Conservation (phyloP, 1,140 invertebrate species). For the Drosophila murphyi region DNA sequence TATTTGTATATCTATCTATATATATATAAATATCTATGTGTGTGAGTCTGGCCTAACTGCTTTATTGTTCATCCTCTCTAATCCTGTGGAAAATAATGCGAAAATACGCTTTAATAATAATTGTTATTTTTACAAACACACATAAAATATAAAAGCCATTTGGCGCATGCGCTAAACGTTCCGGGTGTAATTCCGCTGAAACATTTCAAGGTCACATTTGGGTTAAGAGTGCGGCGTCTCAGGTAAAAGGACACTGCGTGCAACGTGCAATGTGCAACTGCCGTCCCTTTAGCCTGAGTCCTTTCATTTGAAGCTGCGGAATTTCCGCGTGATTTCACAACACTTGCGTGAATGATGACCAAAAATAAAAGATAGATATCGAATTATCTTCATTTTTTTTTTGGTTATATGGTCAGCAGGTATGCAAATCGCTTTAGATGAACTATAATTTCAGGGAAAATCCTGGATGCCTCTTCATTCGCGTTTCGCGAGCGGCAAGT, state of each 20-base stretch:
- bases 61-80: constrained; percentile 73
- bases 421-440: constrained; percentile 73
- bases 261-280: background rate
- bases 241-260: constrained; percentile 60
- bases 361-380: constrained; percentile 21
- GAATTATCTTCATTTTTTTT: constrained; percentile 18
- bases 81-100: constrained; percentile 82
- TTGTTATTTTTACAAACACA: constrained; percentile 78
- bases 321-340: constrained; percentile 74
- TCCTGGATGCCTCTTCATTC: constrained; percentile 67
- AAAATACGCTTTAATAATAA: constrained; percentile 82
- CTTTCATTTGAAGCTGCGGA: constrained; percentile 71
- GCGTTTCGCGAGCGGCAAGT: constrained; percentile 68
- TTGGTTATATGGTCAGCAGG: constrained; percentile 45
- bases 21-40: background rate
- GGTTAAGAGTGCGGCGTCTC: constrained; percentile 51
- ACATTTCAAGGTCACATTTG: constrained; percentile 76
- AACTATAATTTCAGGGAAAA: constrained; percentile 70
- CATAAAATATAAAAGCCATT: constrained; percentile 78
- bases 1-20: background rate
- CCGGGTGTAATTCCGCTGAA: constrained; percentile 75
- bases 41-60: constrained; percentile 24
- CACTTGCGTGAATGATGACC: constrained; percentile 73
- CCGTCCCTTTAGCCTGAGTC: constrained; percentile 51
- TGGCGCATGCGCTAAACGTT: constrained; percentile 79